Percentiles rank a stretch among this genome's conserved stretches.
These are phyloP conservation scores for Drosophila ercepeae DNA, from an alignment of 1,140 invertebrate genomes.

Conservation along the genomic window DNA sequence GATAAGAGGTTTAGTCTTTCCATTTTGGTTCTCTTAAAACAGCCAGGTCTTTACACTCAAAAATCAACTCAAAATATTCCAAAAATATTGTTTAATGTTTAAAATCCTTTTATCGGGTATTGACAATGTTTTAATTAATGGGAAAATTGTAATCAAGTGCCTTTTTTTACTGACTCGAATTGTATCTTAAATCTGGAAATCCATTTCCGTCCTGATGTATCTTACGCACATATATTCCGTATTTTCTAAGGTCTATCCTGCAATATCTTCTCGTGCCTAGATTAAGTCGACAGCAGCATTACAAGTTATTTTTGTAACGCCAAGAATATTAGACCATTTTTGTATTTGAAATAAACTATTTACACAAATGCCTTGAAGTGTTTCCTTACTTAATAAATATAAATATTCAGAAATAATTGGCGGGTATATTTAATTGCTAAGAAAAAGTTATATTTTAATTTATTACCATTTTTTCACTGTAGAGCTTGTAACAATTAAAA, in stretches of 20 bases:
- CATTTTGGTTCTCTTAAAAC: neutral
- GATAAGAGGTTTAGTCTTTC: neutral
- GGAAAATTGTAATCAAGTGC: slow-evolving; percentile 47
- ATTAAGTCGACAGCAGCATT: slow-evolving; percentile 37
- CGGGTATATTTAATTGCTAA: too few relatives aligned
- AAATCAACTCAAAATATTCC: neutral
- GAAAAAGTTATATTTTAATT: too few relatives aligned
- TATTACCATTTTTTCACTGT: too few relatives aligned
- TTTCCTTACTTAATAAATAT: too few relatives aligned
- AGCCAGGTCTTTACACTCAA: too few relatives aligned
- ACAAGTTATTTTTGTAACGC: slow-evolving; percentile 66
- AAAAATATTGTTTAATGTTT: neutral
- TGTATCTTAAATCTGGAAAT: slow-evolving; percentile 47
- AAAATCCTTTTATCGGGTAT: neutral
- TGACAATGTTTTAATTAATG: neutral
- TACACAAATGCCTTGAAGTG: slow-evolving; percentile 1
- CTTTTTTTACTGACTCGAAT: slow-evolving; percentile 47
- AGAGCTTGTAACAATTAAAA: too few relatives aligned
- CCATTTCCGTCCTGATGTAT: slow-evolving; percentile 43
- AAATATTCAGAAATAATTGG: too few relatives aligned
- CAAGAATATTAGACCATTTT: slow-evolving; percentile 44
- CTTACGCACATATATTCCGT: slow-evolving; percentile 26
- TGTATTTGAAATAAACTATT: slow-evolving; percentile 60
- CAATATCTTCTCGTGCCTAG: slow-evolving; percentile 35
- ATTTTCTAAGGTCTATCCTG: slow-evolving; percentile 29